Evolutionary conservation across 2,888 invertebrate genomes (phyloP).

Genomic region (Ophraella communa): DNA sequence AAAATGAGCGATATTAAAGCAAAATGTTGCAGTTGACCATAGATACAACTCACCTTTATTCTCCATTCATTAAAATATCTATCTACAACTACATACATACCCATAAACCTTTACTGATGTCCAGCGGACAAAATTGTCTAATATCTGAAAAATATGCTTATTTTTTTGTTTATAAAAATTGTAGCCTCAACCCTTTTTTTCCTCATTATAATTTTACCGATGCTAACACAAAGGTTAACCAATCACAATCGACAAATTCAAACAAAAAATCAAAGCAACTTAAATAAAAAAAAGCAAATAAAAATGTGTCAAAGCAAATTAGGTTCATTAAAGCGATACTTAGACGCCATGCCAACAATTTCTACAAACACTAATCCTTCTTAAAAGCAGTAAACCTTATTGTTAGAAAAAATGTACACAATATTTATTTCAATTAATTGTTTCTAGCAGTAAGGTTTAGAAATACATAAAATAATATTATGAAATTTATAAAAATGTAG

Average conservation of each 20-base stretch:
- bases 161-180: neutral
- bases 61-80: constrained; percentile 13
- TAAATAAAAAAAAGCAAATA: constrained; percentile 29
- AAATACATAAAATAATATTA: too few relatives aligned
- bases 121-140: constrained; percentile 13
- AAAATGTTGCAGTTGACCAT: too few relatives aligned
- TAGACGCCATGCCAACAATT: constrained; percentile 14
- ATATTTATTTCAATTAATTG: neutral
- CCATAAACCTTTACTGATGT: constrained; percentile 39
- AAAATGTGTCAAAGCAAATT: constrained; percentile 16
- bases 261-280: constrained; percentile 35
- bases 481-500: too few relatives aligned
- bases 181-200: neutral
- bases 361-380: neutral
- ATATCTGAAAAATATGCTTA: constrained; percentile 16
- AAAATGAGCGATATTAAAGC: too few relatives aligned
- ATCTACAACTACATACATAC: constrained; percentile 46
- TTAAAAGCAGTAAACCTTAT: neutral
- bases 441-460: too few relatives aligned
- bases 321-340: constrained; percentile 16
- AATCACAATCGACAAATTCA: constrained; percentile 57
- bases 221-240: constrained; percentile 54
- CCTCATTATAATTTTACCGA: neutral
- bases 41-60: constrained; percentile 8
- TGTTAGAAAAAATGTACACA: neutral